A percentile compares a stretch with the other conserved stretches of the same genome.
phyloP scores from a whole-genome alignment of 2,113 vertebrate species.

The Crotophaga sulcirostris region DNA sequence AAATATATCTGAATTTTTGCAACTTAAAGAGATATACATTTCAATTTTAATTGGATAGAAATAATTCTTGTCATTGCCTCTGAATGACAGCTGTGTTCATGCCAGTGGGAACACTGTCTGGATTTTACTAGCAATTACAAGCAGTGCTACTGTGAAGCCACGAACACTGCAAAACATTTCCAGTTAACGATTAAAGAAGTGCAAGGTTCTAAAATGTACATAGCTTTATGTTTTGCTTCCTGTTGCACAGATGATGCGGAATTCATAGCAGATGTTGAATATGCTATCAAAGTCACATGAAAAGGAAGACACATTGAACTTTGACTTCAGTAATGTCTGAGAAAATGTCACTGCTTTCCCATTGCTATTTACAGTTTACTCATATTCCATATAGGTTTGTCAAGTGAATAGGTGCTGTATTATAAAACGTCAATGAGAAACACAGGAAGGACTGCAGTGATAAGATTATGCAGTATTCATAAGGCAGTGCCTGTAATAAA shows the following conservation, averaged over 20 bases:
- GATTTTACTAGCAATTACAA: not conserved
- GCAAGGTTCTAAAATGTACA: not conserved
- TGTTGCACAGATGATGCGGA: not conserved
- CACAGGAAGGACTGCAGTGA: not conserved
- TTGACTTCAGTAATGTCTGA: not conserved
- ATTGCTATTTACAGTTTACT: not conserved
- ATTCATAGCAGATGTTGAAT: slow-evolving; percentile 27
- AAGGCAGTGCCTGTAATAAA: not conserved
- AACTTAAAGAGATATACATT: not conserved
- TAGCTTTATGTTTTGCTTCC: slow-evolving; percentile 12
- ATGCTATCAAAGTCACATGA: not conserved
- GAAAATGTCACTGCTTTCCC: slow-evolving; percentile 20
- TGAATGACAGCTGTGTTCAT: not conserved
- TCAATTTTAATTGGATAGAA: not conserved
- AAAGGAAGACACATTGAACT: not conserved
- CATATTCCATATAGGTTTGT: not conserved
- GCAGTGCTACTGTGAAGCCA: not conserved
- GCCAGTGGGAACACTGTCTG: not conserved
- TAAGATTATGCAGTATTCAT: not conserved
- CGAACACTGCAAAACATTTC: not conserved
- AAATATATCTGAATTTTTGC: not conserved
- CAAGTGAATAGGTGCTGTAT: not conserved
- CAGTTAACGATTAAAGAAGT: not conserved
- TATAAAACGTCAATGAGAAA: not conserved
- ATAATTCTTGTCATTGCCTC: not conserved